These are phyloP conservation scores for Solenodon paradoxus DNA, from an alignment of 2,113 vertebrate species.

Conservation along the genomic window DNA sequence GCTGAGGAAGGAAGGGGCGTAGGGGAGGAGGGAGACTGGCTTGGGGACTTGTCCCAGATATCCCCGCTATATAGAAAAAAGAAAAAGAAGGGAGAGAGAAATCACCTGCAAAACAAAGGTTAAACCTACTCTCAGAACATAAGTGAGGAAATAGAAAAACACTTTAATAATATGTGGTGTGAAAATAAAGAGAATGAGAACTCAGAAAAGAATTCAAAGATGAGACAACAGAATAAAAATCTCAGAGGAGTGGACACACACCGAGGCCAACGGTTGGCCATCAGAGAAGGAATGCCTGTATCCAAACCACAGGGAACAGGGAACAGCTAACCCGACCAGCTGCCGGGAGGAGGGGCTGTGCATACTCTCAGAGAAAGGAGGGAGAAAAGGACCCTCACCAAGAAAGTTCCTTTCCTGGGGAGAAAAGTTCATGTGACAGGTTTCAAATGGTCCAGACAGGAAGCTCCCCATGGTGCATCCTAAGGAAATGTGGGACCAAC, in stretches of 20 bases:
- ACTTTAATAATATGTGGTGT: too few species aligned
- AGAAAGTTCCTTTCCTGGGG: too few species aligned
- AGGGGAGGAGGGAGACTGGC: not conserved
- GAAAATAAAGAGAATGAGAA: not conserved
- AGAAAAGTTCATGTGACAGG: too few species aligned
- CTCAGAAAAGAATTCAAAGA: not conserved
- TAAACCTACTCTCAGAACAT: not conserved
- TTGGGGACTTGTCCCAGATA: fast-evolving
- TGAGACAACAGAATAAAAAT: too few species aligned
- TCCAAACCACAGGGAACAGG: fast-evolving
- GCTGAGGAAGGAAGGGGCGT: not conserved
- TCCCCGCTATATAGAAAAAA: not conserved
- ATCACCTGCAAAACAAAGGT: fast-evolving
- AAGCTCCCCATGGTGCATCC: not conserved
- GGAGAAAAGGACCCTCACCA: too few species aligned
- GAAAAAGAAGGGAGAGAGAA: not conserved
- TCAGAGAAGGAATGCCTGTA: fast-evolving
- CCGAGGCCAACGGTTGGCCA: fast-evolving
- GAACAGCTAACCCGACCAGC: fast-evolving
- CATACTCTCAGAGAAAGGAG: too few species aligned
- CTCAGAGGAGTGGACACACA: not conserved
- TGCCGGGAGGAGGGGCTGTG: fast-evolving
- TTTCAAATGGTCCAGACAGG: not conserved
- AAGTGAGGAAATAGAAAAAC: not conserved
- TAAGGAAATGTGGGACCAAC: too few species aligned